phyloP scores from a whole-genome alignment of 2,113 vertebrate species.

The Lipotes vexillifer region DNA sequence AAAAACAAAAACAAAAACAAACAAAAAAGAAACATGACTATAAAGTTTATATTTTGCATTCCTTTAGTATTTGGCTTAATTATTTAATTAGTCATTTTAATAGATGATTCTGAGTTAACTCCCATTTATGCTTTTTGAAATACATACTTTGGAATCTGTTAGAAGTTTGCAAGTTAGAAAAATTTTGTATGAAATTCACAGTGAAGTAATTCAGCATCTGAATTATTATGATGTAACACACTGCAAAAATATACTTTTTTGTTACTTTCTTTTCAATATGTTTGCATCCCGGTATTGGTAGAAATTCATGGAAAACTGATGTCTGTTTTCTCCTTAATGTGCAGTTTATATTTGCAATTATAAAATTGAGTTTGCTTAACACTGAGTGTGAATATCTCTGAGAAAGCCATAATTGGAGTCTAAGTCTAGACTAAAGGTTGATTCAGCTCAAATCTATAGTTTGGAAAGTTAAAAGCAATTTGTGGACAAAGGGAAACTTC shows the following conservation, averaged over 20 bases:
- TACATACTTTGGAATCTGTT: neutral
- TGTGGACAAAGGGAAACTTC: neutral
- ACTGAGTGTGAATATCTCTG: neutral
- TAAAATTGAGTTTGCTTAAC: neutral
- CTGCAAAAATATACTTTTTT: neutral
- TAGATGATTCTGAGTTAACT: neutral
- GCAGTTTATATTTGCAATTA: neutral
- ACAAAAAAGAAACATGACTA: neutral
- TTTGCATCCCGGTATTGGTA: neutral
- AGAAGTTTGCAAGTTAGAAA: neutral
- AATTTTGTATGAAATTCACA: neutral
- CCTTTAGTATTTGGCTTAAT: neutral
- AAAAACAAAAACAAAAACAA: too few species aligned
- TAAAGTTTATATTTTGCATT: neutral
- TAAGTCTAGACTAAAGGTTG: neutral
- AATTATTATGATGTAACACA: neutral
- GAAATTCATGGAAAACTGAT: neutral
- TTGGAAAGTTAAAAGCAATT: neutral
- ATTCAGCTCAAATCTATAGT: neutral
- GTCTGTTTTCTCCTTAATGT: neutral
- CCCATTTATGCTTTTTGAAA: neutral
- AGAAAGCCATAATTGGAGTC: neutral
- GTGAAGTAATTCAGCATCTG: neutral
- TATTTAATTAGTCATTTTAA: constrained; percentile 13
- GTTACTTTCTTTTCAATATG: neutral